These are phyloP conservation scores for Prenolepis imparis DNA, from an alignment of 2,888 invertebrate species.

Conservation along the genomic window DNA sequence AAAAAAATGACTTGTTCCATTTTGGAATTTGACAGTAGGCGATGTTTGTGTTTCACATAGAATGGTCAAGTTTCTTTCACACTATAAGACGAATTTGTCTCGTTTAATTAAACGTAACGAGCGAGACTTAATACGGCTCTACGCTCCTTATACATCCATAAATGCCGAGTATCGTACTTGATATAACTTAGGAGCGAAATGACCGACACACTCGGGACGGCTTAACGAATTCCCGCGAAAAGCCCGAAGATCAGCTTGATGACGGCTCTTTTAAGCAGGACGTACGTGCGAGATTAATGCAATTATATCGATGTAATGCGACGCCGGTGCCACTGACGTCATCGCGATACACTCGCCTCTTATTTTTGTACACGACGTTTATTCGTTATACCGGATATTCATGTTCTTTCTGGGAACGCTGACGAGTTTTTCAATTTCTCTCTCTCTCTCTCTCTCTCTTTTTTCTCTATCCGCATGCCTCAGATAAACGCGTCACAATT, in stretches of 20 bases:
- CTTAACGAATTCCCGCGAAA: conserved; percentile 44
- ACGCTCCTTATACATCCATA: conserved; percentile 34
- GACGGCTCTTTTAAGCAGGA: conserved; percentile 55
- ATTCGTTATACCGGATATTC: conserved; percentile 69
- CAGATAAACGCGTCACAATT: conserved; percentile 49
- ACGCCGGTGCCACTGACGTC: conserved; percentile 78
- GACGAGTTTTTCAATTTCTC: conserved; percentile 59
- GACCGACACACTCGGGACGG: conserved; percentile 19
- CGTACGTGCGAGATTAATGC: conserved; percentile 77
- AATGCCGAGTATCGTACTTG: conserved; percentile 17
- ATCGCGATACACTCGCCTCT: conserved; percentile 59
- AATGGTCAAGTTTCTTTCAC: conserved; percentile 1
- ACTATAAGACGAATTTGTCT: conserved; percentile 36
- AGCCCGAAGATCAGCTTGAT: conserved; percentile 54
- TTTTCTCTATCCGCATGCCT: conserved; percentile 42
- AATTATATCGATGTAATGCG: conserved; percentile 80
- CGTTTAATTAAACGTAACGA: conserved; percentile 57
- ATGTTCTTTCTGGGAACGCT: conserved; percentile 78
- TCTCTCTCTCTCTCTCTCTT: conserved; percentile 31
- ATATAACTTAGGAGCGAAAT: neutral
- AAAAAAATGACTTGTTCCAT: neutral
- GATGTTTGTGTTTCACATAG: neutral
- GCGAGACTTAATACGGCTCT: conserved; percentile 53
- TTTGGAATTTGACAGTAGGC: neutral
- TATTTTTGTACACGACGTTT: conserved; percentile 54